A percentile compares a stretch with the other conserved stretches of the same genome.
These are phyloP conservation scores for Proisotoma minuta DNA, from an alignment of 2,888 invertebrate species.

Conservation along the genomic window DNA sequence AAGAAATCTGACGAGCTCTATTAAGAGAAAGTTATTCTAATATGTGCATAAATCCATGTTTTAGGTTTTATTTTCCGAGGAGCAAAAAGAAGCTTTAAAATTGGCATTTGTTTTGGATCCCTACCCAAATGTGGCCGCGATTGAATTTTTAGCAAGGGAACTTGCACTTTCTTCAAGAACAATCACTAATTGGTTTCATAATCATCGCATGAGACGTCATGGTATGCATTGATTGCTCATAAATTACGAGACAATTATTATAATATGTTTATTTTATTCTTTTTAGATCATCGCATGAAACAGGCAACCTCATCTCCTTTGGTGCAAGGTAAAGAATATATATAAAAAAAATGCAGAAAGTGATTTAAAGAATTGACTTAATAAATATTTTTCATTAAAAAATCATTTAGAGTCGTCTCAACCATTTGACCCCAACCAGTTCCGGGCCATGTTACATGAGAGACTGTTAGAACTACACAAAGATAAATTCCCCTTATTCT, in stretches of 20 bases:
- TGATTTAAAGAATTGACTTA: too few relatives aligned
- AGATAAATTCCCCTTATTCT: constrained; percentile 58
- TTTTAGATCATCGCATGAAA: too few relatives aligned
- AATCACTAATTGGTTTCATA: constrained; percentile 99
- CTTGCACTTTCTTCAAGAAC: constrained; percentile 87
- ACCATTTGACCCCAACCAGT: constrained; percentile 82
- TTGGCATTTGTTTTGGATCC: constrained; percentile 93
- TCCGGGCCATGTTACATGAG: constrained; percentile 81
- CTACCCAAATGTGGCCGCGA: constrained; percentile 93
- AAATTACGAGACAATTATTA: too few relatives aligned
- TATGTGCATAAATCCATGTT: not conserved
- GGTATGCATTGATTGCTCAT: constrained; percentile 35
- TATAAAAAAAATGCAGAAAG: too few relatives aligned
- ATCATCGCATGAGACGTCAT: constrained; percentile 85
- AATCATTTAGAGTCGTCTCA: constrained; percentile 43
- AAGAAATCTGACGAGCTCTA: not conserved
- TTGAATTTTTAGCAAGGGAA: constrained; percentile 89
- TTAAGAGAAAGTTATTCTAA: not conserved
- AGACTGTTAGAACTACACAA: constrained; percentile 80
- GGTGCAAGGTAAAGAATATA: too few relatives aligned
- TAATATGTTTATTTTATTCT: too few relatives aligned
- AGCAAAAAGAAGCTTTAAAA: constrained; percentile 93
- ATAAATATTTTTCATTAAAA: constrained; percentile 18
- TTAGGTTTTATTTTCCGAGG: constrained; percentile 87
- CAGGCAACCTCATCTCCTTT: constrained; percentile 58